Evolutionary conservation across 2,113 vertebrate species (phyloP), one percentile per base, ranked within the genome.

Genomic region (Poeciliopsis turrubarensis): DNA sequence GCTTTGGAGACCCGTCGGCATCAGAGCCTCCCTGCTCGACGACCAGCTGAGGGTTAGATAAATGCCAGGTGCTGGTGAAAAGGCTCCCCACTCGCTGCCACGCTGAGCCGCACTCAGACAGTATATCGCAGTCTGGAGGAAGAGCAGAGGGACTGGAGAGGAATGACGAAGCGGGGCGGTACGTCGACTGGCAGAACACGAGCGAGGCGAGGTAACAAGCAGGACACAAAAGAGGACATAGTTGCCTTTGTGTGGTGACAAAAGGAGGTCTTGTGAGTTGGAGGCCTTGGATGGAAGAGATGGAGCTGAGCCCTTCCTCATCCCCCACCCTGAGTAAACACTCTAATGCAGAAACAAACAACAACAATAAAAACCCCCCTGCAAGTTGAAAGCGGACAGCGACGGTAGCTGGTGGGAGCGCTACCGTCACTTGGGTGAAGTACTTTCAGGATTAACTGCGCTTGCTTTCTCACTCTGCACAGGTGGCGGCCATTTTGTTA

Each of bases 221-320:
- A 60, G 29, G 75, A 79, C 77, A 91, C 87, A 92, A 90, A 89
- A 83, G 85, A 78, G 79, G 82, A 90, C 89, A 90, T 85, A 85
- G 89, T 79, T 73, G 85, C 84, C 84, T 88, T 89, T 92, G 87
- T 90, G 71, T 14, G 0, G 57, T 1, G 19, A 79, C 82, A 86
- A 90, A 92, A 89, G 69, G 75, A 81, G 87, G 83, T 86, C 90
- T 90, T 90, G 86, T 92, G 78, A 83, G 88, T 81, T 85, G 68
- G 86, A 90, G 84, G 73, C 85, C 83, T 91, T 88, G 83, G 84
- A 82, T 81, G 60, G 81, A 87, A 88, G 81, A 82, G 83, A 90
- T 87, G 85, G 84, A 11, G 2, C 65, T 83, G 77, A 85, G 68
- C 63, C 60, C 29, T 11, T 17, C 39, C 65, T 60, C 60, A 31